These are phyloP conservation scores for Rhadina sibilatrix DNA, from an alignment of 2,113 vertebrate species.

Conservation along the genomic window DNA sequence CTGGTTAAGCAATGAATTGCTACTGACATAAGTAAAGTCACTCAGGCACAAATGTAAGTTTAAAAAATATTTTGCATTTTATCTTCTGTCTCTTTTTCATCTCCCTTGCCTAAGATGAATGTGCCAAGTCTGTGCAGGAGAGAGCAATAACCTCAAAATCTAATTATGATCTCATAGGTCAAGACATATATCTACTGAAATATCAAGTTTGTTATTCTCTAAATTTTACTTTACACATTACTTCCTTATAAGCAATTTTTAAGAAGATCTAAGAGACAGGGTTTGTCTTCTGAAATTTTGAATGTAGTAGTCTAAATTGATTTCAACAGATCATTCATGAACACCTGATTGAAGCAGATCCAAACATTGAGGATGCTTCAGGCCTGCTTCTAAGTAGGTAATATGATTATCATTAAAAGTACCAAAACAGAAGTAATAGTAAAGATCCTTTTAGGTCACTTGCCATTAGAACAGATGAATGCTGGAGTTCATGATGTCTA, in stretches of 20 bases:
- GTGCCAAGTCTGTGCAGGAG: neutral
- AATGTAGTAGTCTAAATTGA: neutral
- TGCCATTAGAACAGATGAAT: neutral
- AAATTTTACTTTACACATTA: too few relatives aligned
- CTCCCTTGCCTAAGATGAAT: neutral
- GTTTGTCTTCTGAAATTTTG: neutral
- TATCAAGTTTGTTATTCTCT: neutral
- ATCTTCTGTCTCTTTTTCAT: neutral
- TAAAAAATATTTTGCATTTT: neutral
- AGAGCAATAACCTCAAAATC: constrained; percentile 1
- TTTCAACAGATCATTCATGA: neutral
- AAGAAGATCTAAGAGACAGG: neutral
- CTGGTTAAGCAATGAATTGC: neutral
- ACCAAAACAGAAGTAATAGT: neutral
- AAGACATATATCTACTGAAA: neutral
- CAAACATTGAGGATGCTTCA: neutral
- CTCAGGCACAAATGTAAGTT: neutral
- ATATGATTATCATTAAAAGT: neutral
- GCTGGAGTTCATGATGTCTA: neutral
- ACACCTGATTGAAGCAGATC: neutral
- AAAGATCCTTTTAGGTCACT: neutral
- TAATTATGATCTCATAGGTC: neutral
- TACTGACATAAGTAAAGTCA: neutral
- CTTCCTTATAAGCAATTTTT: neutral
- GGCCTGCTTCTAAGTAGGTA: neutral